Base-by-base conservation (phyloP, 2,797 vertebrate genomes). In the Eulemur albifrons region DNA sequence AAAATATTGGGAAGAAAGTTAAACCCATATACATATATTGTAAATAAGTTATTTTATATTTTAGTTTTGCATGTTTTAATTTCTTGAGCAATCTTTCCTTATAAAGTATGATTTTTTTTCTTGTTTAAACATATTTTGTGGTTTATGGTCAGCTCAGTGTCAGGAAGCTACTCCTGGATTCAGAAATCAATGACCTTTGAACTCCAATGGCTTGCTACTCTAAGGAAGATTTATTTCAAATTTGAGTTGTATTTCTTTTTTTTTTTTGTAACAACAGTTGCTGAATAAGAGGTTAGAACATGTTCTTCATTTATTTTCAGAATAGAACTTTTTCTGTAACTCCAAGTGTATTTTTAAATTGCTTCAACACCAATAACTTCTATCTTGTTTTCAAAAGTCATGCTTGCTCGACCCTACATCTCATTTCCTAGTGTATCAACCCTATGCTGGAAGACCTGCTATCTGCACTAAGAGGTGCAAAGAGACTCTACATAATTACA, bases 251-350 rank as follows among this genome's bases (percentile, higher is more conserved):
- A 65, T 21, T 80, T 43, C 10, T 70, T 32, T 59, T 43, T 45
- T 70, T 59, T 38, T 88, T 89, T 45, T 7, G n/a, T 73, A 95
- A 81, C 27, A 96, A 73, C 18, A 91, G 21, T 83, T 93, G 35
- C 35, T 54, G 59, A 93, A 77, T 67, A 35, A 96, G 38, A 96
- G 70, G n/a, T 79, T 84, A 87, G 27, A 84, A 52, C 15, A 59
- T 54, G 48, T 85, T 94, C 32, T 93, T 95, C 15, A 91, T 80
- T 86, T 69, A 93, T 93, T 96, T 95, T 96, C 43, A 72, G 45
- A 88, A 35, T 73, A 30, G 40, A 45, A 18, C 40, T 93, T 76
- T 89, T 50, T 45, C 1, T 88, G 45, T 80, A 38, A 75, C 27
- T 84, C 17, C 76, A 65, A 63, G 21, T 54, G 89, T 67, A 92